Percentiles rank a stretch among this genome's conserved stretches.
Conservation (phyloP, 1,140 invertebrate species). For the Batillaria attramentaria region DNA sequence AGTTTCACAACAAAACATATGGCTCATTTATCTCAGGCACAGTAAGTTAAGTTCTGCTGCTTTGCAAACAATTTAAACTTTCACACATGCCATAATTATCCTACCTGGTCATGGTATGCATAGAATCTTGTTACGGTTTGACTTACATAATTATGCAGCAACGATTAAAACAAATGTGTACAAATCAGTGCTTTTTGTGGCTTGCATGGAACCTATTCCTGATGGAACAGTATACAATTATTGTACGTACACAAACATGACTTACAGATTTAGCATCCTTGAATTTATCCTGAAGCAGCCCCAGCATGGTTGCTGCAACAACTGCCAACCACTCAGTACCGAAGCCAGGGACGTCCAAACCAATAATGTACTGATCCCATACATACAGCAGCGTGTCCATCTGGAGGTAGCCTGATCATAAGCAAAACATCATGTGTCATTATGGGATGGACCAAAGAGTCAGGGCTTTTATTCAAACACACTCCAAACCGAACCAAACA, state of each 20-base stretch:
- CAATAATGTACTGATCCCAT: constrained; percentile 71
- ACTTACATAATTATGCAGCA: background rate
- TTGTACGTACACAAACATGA: no score
- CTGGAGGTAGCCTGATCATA: constrained; percentile 61
- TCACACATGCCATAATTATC: background rate
- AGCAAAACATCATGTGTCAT: background rate
- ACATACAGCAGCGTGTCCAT: constrained; percentile 66
- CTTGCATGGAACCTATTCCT: background rate
- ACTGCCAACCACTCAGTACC: constrained; percentile 65
- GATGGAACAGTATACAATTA: background rate
- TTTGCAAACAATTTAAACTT: background rate
- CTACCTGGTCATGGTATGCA: no score
- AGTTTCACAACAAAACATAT: no score
- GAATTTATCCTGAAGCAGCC: constrained; percentile 63
- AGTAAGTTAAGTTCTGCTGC: background rate
- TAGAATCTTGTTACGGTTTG: no score
- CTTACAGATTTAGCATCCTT: constrained; percentile 62
- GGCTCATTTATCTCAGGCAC: background rate
- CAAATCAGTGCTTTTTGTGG: background rate
- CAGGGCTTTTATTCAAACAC: no score
- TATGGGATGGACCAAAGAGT: no score
- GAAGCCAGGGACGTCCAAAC: constrained; percentile 65
- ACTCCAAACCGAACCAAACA: no score
- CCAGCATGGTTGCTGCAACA: constrained; percentile 61
- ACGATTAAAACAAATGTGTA: background rate